A percentile compares a stretch with the other conserved stretches of the same genome.
These are phyloP conservation scores for Acrocyrtus sp. DNA, from an alignment of 2,888 invertebrate species.

Conservation along the genomic window DNA sequence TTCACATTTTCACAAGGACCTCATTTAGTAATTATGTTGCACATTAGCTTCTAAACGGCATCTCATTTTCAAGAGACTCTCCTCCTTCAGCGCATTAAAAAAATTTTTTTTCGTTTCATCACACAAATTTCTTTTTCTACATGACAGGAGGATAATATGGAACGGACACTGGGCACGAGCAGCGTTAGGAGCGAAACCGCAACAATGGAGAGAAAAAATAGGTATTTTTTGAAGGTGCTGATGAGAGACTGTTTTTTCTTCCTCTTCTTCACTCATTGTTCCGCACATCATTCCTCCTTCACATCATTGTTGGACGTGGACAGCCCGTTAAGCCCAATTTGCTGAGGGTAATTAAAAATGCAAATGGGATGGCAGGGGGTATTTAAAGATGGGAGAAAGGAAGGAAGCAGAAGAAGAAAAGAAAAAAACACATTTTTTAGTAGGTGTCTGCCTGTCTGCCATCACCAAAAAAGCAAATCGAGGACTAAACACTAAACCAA, in stretches of 20 bases:
- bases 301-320: slow-evolving; percentile 17
- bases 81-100: background rate
- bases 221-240: too few species aligned
- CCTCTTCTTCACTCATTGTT: slow-evolving; percentile 5
- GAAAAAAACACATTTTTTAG: slow-evolving; percentile 5
- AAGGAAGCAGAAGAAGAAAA: background rate
- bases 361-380: slow-evolving; percentile 62
- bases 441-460: slow-evolving; percentile 24
- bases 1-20: slow-evolving; percentile 15
- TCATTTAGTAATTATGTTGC: slow-evolving; percentile 38
- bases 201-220: slow-evolving; percentile 20
- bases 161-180: slow-evolving; percentile 44
- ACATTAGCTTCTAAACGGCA: slow-evolving; percentile 24
- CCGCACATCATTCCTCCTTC: slow-evolving; percentile 1
- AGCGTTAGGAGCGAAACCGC: slow-evolving; percentile 16
- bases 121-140: slow-evolving; percentile 8
- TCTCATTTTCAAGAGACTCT: slow-evolving; percentile 17
- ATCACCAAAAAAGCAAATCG: too few species aligned
- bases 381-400: slow-evolving; percentile 17
- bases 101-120: slow-evolving; percentile 3
- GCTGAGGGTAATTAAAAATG: slow-evolving; percentile 64
- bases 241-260: slow-evolving; percentile 18
- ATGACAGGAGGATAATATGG: slow-evolving; percentile 37
- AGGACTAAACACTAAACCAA: too few species aligned
- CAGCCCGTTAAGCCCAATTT: slow-evolving; percentile 53